Evolutionary conservation across 2,113 vertebrate genomes (phyloP).

Genomic region (Menidia beryllina): DNA sequence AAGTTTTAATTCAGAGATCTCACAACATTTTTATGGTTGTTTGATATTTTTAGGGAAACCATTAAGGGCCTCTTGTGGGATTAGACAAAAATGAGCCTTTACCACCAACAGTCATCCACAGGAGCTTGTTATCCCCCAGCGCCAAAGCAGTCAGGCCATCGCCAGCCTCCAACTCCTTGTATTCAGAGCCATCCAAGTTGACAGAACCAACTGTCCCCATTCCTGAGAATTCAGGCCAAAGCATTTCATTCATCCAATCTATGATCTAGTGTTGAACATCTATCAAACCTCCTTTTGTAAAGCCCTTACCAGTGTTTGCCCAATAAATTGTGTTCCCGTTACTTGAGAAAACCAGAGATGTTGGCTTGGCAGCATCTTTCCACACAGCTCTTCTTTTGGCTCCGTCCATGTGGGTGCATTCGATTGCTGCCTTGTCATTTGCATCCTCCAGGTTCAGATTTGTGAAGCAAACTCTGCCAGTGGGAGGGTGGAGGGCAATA

Average conservation of each 20-base stretch:
- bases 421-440: slow-evolving; percentile 39
- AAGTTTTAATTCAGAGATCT: no score
- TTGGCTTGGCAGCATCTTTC: slow-evolving; percentile 79
- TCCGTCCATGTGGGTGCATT: slow-evolving; percentile 89
- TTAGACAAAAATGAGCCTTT: neutral
- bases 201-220: slow-evolving; percentile 81
- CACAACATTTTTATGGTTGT: no score
- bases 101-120: slow-evolving; percentile 88
- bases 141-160: slow-evolving; percentile 79
- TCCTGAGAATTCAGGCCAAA: slow-evolving; percentile 74
- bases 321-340: slow-evolving; percentile 86
- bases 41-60: no score
- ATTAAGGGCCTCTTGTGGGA: no score
- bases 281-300: neutral
- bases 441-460: slow-evolving; percentile 61
- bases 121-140: slow-evolving; percentile 74
- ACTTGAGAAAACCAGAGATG: slow-evolving; percentile 81
- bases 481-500: slow-evolving; percentile 83
- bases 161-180: slow-evolving; percentile 77
- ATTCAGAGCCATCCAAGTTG: slow-evolving; percentile 82
- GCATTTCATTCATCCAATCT: no score
- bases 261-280: no score
- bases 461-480: slow-evolving; percentile 85
- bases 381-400: slow-evolving; percentile 75
- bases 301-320: slow-evolving; percentile 85